Evolutionary conservation across 2,888 invertebrate genomes (phyloP).

Genomic region (Neria commutata): DNA sequence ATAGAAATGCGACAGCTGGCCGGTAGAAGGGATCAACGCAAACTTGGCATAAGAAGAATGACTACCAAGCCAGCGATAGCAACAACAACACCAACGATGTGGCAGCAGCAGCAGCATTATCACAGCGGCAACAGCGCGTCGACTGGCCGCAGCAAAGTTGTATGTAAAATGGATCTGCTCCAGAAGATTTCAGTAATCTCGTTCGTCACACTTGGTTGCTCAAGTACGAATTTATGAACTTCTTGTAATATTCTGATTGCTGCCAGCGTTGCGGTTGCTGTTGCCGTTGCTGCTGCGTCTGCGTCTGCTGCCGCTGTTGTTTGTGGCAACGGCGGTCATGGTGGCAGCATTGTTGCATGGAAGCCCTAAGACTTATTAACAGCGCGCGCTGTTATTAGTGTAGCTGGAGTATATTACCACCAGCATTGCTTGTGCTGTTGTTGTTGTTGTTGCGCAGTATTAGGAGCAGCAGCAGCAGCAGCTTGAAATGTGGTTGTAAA

Average conservation of each 20-base stretch:
- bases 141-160: conserved; percentile 36
- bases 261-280: conserved; percentile 8
- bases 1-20: too few relatives aligned
- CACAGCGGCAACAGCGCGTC: not conserved
- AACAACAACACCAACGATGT: too few relatives aligned
- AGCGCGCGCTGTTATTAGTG: conserved; percentile 40
- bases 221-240: conserved; percentile 57
- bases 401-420: too few relatives aligned
- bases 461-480: too few relatives aligned
- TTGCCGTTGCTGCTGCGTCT: conserved; percentile 22
- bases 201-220: conserved; percentile 60
- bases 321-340: not conserved
- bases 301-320: not conserved
- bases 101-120: too few relatives aligned
- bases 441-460: too few relatives aligned
- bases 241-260: too few relatives aligned
- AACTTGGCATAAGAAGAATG: too few relatives aligned
- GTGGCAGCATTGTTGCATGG: not conserved
- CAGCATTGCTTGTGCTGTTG: too few relatives aligned
- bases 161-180: conserved; percentile 60
- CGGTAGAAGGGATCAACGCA: too few relatives aligned
- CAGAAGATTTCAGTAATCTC: conserved; percentile 61
- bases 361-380: conserved; percentile 44
- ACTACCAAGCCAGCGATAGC: too few relatives aligned
- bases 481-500: too few relatives aligned